Conservation (phyloP, 2,797 vertebrate species). For the Synanceia verrucosa region DNA sequence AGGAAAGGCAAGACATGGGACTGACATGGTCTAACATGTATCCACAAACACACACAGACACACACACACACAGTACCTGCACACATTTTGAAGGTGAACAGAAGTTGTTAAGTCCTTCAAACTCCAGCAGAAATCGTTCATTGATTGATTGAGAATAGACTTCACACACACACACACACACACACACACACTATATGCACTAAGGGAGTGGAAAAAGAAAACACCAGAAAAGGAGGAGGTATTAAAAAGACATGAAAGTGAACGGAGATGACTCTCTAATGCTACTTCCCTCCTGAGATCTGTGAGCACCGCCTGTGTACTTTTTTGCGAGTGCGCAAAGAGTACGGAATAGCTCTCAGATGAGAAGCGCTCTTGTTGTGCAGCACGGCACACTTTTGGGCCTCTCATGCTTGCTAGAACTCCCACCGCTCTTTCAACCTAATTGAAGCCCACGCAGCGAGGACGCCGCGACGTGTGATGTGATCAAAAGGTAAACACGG, state of each 20-base stretch:
- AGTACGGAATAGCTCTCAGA: slow-evolving; percentile 52
- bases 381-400: slow-evolving; percentile 9
- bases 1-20: slow-evolving; percentile 33
- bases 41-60: slow-evolving; percentile 6
- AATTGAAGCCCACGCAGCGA: slow-evolving; percentile 45
- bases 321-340: slow-evolving; percentile 15
- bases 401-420: slow-evolving; percentile 38
- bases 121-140: slow-evolving; percentile 28
- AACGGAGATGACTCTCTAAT: slow-evolving; percentile 73
- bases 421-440: slow-evolving; percentile 60
- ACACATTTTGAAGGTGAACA: slow-evolving; percentile 15
- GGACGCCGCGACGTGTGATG: slow-evolving; percentile 35
- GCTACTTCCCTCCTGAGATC: slow-evolving; percentile 69
- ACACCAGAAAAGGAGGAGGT: slow-evolving; percentile 57
- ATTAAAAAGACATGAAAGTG: slow-evolving; percentile 81
- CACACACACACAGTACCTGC: slow-evolving; percentile 4
- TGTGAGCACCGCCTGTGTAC: slow-evolving; percentile 2
- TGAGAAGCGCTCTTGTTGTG: slow-evolving; percentile 67
- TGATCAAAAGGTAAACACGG: slow-evolving; percentile 51
- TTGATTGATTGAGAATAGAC: slow-evolving; percentile 61
- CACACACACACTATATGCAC: too few species aligned
- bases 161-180: slow-evolving; percentile 54
- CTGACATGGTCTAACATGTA: slow-evolving; percentile 37
- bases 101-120: slow-evolving; percentile 30
- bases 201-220: slow-evolving; percentile 47